A percentile compares a stretch with the other conserved stretches of the same genome.
These are phyloP conservation scores for Eolophus roseicapilla DNA, from an alignment of 2,113 vertebrate genomes.

Conservation along the genomic window DNA sequence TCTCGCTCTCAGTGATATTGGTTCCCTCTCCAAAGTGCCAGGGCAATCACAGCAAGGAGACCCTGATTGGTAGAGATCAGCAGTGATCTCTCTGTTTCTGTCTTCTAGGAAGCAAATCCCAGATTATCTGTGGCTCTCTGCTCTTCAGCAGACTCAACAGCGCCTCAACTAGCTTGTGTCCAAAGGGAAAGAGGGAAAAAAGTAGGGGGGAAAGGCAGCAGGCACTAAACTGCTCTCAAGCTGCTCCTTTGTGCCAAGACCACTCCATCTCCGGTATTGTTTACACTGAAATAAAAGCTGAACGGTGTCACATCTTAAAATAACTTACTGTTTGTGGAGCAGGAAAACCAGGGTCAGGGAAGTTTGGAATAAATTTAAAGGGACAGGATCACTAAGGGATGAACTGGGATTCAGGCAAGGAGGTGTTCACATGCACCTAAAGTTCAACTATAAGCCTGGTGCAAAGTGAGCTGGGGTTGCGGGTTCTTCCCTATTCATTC, in stretches of 20 bases:
- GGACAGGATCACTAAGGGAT: background rate
- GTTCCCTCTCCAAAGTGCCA: background rate
- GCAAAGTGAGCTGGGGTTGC: background rate
- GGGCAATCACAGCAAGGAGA: background rate
- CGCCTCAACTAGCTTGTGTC: slow-evolving; percentile 1
- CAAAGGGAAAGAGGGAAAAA: background rate
- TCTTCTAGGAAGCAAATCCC: background rate
- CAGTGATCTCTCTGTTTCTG: background rate
- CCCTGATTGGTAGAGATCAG: background rate
- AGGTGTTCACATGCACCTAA: background rate
- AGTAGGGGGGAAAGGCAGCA: background rate
- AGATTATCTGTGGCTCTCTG: background rate
- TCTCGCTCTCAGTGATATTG: background rate
- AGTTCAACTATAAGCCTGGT: background rate
- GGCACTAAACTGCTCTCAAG: slow-evolving; percentile 10
- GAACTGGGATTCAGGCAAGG: background rate
- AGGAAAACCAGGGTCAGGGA: slow-evolving; percentile 59
- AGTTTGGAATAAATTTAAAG: slow-evolving; percentile 62
- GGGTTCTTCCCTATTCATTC: background rate
- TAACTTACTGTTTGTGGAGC: slow-evolving; percentile 57
- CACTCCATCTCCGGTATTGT: slow-evolving; percentile 43
- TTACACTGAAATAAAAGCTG: slow-evolving; percentile 61
- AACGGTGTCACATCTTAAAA: slow-evolving; percentile 64
- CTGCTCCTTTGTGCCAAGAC: slow-evolving; percentile 51
- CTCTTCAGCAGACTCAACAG: background rate